Conservation (phyloP, 2,797 vertebrate genomes). For the Crocodylus rhombifer region DNA sequence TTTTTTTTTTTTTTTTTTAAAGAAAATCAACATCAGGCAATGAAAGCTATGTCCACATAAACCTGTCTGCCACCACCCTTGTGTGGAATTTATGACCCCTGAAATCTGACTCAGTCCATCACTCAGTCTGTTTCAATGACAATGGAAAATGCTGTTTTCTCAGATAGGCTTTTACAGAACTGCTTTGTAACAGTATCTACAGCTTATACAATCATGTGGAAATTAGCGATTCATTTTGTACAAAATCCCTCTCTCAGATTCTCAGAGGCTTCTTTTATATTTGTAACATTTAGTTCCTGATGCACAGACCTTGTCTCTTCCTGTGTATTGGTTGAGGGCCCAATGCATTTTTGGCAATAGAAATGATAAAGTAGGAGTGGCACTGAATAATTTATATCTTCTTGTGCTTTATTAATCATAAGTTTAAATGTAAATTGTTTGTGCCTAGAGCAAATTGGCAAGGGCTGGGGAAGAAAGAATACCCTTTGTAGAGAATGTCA, state of each 20-base stretch:
- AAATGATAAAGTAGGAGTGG: neutral
- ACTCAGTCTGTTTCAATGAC: neutral
- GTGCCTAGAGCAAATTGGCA: slow-evolving; percentile 20
- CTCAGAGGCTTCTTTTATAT: slow-evolving; percentile 26
- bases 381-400: neutral
- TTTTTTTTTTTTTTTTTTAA: too few species aligned
- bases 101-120: rapidly evolving
- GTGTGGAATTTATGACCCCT: neutral
- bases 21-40: neutral
- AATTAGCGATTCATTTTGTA: slow-evolving; percentile 10
- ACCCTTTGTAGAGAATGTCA: slow-evolving; percentile 28
- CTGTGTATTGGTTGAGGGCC: neutral
- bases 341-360: neutral
- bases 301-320: slow-evolving; percentile 20
- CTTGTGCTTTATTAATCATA: slow-evolving; percentile 16
- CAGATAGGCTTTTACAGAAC: neutral
- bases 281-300: slow-evolving; percentile 23
- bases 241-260: neutral
- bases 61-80: neutral
- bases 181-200: neutral
- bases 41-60: neutral
- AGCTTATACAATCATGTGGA: slow-evolving; percentile 6
- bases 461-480: neutral
- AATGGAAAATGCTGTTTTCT: neutral
- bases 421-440: slow-evolving; percentile 27